phyloP scores from a whole-genome alignment of 2,113 vertebrate species.

The Lasiurus cinereus region DNA sequence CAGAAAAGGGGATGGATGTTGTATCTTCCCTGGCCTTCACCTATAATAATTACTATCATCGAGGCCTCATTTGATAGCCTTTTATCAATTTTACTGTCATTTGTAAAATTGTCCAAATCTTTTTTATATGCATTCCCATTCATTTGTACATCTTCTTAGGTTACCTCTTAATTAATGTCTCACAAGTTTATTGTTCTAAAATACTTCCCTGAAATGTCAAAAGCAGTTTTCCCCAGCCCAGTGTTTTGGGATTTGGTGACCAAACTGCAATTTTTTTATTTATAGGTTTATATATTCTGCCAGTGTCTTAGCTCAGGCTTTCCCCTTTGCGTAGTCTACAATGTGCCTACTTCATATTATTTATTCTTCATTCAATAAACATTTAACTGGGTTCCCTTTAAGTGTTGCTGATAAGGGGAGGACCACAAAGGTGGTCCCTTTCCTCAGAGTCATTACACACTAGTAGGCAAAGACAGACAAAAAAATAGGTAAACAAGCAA shows the following conservation, averaged over 20 bases:
- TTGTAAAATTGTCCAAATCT: neutral
- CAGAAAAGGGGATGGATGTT: neutral
- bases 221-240: neutral
- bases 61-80: neutral
- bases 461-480: neutral
- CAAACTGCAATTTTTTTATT: neutral
- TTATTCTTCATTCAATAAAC: neutral
- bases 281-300: neutral
- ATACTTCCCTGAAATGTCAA: constrained; percentile 31
- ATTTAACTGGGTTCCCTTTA: neutral
- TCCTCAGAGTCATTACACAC: neutral
- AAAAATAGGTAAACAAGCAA: constrained; percentile 2
- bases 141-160: neutral
- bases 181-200: neutral
- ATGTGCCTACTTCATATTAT: neutral
- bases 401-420: neutral
- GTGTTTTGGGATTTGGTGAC: neutral
- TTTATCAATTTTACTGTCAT: neutral
- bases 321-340: neutral
- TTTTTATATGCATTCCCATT: neutral
- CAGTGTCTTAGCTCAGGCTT: neutral
- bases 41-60: neutral
- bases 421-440: neutral
- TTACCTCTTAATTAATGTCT: neutral
- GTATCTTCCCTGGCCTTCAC: neutral